Percentiles rank a stretch among this genome's conserved stretches.
phyloP scores from a whole-genome alignment of 1,140 invertebrate species.

The Matsumurasca onukii region DNA sequence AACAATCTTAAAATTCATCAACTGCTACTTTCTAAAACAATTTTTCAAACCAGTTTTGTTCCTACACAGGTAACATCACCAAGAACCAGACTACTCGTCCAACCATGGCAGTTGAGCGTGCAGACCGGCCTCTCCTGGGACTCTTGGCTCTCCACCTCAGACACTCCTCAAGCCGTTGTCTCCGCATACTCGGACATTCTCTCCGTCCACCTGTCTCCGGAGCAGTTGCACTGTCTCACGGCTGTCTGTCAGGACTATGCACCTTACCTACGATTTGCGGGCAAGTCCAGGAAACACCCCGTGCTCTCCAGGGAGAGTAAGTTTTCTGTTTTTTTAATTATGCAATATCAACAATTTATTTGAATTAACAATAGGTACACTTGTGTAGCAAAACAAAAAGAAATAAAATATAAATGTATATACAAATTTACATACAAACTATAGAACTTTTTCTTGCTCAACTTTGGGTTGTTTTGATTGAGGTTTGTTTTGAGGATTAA shows the following conservation, averaged over 20 bases:
- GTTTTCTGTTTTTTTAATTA: not conserved
- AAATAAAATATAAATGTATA: no score
- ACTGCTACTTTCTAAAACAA: no score
- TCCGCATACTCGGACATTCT: conserved; percentile 53
- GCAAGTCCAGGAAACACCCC: not conserved
- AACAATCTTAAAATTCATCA: no score
- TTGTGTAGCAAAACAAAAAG: no score
- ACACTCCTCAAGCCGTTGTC: conserved; percentile 51
- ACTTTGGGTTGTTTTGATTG: no score
- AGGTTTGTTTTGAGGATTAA: no score
- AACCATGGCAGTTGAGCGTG: conserved; percentile 17
- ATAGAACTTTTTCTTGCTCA: no score
- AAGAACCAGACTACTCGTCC: conserved; percentile 13
- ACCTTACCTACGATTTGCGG: not conserved
- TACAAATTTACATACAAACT: no score
- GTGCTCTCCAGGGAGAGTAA: conserved; percentile 6
- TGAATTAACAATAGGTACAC: no score
- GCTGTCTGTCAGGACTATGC: conserved; percentile 3
- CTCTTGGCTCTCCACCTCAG: conserved; percentile 51
- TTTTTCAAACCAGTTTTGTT: no score
- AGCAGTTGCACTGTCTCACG: conserved; percentile 19
- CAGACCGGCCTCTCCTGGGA: conserved; percentile 55
- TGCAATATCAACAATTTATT: not conserved
- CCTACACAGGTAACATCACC: conserved; percentile 10
- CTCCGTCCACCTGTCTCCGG: conserved; percentile 20